These are phyloP conservation scores for Harpagoxenus sublaevis DNA, from an alignment of 2,888 invertebrate species.

Conservation along the genomic window DNA sequence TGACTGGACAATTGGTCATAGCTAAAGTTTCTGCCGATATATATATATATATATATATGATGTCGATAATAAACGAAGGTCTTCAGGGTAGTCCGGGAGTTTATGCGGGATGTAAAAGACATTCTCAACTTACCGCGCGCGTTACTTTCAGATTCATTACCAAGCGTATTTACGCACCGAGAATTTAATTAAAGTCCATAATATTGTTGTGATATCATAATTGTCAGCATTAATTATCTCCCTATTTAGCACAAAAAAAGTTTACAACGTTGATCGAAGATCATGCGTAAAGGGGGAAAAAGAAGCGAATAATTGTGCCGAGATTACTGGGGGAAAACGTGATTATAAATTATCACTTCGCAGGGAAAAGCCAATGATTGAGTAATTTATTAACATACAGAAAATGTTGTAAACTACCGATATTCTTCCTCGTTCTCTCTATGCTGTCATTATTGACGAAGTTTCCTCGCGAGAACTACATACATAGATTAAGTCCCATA, in stretches of 20 bases:
- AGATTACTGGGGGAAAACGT: not conserved
- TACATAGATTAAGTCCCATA: not conserved
- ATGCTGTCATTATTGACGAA: not conserved
- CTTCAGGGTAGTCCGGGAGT: not conserved
- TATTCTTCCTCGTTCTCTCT: constrained; percentile 5
- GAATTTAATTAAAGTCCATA: not conserved
- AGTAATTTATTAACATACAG: constrained; percentile 13
- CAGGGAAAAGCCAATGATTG: constrained; percentile 31
- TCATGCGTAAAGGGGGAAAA: not conserved
- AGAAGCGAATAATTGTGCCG: not conserved
- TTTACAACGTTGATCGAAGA: constrained; percentile 10
- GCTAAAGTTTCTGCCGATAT: not conserved
- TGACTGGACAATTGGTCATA: not conserved
- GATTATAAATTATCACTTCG: constrained; percentile 39
- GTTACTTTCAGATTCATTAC: not conserved
- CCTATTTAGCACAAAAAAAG: not conserved
- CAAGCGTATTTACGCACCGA: not conserved
- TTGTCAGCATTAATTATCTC: not conserved
- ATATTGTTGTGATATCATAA: not conserved
- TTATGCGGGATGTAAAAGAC: not conserved
- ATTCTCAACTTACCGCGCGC: not conserved
- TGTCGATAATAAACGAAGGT: not conserved
- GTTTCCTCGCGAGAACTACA: not conserved
- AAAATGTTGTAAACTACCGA: constrained; percentile 52
- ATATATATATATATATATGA: not conserved